Percentiles rank a stretch among this genome's conserved stretches.
Evolutionary conservation across 2,113 vertebrate species (phyloP).

Genomic region (Phylloscopus whistleri): DNA sequence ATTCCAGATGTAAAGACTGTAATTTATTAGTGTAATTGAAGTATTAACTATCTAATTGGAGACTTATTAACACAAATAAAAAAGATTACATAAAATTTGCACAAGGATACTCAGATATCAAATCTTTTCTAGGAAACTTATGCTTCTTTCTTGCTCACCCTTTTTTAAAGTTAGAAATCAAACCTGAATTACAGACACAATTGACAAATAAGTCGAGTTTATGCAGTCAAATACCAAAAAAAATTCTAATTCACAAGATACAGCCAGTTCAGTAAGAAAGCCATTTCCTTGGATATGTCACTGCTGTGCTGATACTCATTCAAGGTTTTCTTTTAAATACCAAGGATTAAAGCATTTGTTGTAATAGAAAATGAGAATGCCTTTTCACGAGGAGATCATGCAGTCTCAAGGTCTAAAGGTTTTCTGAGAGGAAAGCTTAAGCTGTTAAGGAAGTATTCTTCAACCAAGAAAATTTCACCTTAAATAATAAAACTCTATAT

Average conservation of each 20-base stretch:
- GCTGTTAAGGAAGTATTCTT: not conserved
- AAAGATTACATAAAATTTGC: not conserved
- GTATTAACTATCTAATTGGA: not conserved
- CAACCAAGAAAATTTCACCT: not conserved
- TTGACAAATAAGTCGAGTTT: fast-evolving
- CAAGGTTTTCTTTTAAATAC: not conserved
- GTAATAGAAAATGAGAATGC: not conserved
- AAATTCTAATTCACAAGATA: not conserved
- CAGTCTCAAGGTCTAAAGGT: not conserved
- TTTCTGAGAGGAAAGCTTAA: not conserved
- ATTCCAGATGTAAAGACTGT: not conserved
- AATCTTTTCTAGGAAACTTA: not conserved
- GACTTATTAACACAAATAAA: not conserved
- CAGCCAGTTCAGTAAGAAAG: not conserved
- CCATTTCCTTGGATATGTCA: not conserved
- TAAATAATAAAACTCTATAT: not conserved
- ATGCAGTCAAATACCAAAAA: not conserved
- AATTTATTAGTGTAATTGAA: not conserved
- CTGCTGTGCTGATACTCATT: not conserved
- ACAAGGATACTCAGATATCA: not conserved
- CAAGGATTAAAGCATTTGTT: not conserved
- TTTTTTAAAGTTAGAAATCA: not conserved
- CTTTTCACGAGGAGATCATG: not conserved
- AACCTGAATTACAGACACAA: not conserved
- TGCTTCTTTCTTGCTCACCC: not conserved